phyloP scores from a whole-genome alignment of 2,113 vertebrate species.

The Excalfactoria chinensis region DNA sequence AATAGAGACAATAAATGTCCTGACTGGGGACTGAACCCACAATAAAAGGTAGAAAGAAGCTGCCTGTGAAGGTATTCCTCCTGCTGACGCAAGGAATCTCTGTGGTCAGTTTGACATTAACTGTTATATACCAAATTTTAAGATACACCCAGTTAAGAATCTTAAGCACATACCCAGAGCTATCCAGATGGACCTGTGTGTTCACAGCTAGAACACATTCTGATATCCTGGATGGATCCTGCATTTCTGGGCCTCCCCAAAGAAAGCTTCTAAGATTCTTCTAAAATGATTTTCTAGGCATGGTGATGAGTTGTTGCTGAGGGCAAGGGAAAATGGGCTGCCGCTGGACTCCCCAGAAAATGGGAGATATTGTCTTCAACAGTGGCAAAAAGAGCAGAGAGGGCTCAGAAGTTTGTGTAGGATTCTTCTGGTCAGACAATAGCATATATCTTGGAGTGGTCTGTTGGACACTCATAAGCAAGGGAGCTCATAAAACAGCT shows the following conservation, averaged over 20 bases:
- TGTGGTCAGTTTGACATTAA: not conserved
- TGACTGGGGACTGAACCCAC: not conserved
- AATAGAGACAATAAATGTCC: not conserved
- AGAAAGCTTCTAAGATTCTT: not conserved
- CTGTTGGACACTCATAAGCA: not conserved
- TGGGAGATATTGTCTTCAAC: not conserved
- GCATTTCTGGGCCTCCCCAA: not conserved
- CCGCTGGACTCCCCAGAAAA: not conserved
- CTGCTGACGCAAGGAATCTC: not conserved
- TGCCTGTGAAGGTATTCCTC: not conserved
- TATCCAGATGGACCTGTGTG: not conserved
- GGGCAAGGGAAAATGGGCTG: not conserved
- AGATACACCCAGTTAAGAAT: not conserved
- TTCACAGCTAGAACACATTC: not conserved
- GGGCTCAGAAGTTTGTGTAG: not conserved
- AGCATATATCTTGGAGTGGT: fast-evolving
- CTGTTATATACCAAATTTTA: not conserved
- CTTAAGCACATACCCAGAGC: not conserved
- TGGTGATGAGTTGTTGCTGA: not conserved
- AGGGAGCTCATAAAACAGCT: not conserved
- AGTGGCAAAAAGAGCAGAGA: not conserved
- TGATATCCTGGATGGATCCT: not conserved
- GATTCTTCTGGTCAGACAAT: fast-evolving
- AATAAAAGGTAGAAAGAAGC: not conserved
- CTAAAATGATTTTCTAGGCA: not conserved